phyloP scores from a whole-genome alignment of 2,888 invertebrate genomes.

The Dermolepida albohirtum region DNA sequence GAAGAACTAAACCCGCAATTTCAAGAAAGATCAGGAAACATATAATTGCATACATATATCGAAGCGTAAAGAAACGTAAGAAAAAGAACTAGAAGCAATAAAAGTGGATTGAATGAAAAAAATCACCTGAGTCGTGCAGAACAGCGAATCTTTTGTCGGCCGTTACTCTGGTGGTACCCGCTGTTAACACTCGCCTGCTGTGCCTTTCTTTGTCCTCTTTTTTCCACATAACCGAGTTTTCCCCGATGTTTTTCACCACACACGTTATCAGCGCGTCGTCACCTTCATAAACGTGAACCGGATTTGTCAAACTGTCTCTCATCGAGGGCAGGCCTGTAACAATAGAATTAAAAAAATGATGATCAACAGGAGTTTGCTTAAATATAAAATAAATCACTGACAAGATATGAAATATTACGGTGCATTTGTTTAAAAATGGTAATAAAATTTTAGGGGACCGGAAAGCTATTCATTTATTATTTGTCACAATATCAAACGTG shows the following conservation, averaged over 20 bases:
- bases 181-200: conserved; percentile 74
- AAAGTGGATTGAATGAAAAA: not conserved
- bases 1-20: no score
- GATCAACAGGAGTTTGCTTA: conserved; percentile 4
- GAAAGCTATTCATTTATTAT: no score
- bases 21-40: not conserved
- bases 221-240: conserved; percentile 83
- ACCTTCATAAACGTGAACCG: conserved; percentile 73
- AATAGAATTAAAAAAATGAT: conserved; percentile 37
- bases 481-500: no score
- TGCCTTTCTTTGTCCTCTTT: conserved; percentile 73
- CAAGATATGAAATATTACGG: not conserved
- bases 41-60: conserved; percentile 1
- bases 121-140: conserved; percentile 81
- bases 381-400: not conserved
- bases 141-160: conserved; percentile 79
- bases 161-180: conserved; percentile 80
- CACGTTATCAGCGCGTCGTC: conserved; percentile 86
- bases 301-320: conserved; percentile 66
- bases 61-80: not conserved
- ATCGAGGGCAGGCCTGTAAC: conserved; percentile 65
- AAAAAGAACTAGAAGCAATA: not conserved
- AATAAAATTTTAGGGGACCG: no score
- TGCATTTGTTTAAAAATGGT: not conserved
- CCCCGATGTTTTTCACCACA: conserved; percentile 78